These are phyloP conservation scores for Synergus gifuensis DNA, from an alignment of 2,888 invertebrate species.

Conservation along the genomic window DNA sequence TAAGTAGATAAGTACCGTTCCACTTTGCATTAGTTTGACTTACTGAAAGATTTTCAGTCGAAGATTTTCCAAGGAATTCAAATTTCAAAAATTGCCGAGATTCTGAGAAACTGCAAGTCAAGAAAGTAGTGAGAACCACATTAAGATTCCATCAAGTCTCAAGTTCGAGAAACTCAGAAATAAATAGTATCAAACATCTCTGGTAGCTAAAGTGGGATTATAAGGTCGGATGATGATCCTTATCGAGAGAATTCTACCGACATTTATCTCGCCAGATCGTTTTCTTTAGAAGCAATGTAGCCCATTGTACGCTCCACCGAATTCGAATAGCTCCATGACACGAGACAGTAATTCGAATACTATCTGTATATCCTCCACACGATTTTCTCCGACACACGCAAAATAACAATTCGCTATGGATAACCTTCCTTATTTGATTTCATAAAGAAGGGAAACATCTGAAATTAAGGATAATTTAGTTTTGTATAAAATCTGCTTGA, in stretches of 20 bases:
- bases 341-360: slow-evolving; percentile 5
- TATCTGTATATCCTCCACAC: not conserved
- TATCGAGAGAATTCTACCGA: not conserved
- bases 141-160: not conserved
- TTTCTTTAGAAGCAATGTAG: not conserved
- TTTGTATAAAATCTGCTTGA: not conserved
- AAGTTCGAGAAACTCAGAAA: not conserved
- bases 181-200: not conserved
- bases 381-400: not conserved
- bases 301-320: not conserved
- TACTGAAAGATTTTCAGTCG: slow-evolving; percentile 20
- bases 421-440: not conserved
- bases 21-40: slow-evolving; percentile 31
- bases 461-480: not conserved
- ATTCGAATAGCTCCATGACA: slow-evolving; percentile 24
- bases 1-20: slow-evolving; percentile 35
- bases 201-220: slow-evolving; percentile 3
- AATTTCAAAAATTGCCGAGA: slow-evolving; percentile 7
- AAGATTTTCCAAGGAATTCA: not conserved
- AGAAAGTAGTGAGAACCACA: not conserved
- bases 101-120: not conserved
- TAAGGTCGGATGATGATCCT: slow-evolving; percentile 15
- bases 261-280: slow-evolving; percentile 16
- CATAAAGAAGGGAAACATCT: not conserved
- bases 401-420: not conserved